Evolutionary conservation across 2,113 vertebrate species (phyloP).

Genomic region (Gavialis gangeticus): DNA sequence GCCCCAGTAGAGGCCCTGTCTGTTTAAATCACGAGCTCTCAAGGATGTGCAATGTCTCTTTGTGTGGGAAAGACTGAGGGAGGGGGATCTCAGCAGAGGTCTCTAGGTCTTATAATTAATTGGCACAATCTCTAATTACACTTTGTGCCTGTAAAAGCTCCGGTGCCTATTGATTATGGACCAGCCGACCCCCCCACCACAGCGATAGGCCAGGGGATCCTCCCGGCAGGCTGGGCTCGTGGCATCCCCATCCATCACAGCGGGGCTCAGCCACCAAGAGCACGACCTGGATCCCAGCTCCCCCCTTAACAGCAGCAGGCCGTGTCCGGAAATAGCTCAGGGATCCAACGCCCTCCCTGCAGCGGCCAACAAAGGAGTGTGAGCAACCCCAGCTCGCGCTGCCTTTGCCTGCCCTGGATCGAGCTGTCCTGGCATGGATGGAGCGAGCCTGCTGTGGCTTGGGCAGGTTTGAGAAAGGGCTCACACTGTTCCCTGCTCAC

Average conservation of each 20-base stretch:
- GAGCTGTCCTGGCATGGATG: no score
- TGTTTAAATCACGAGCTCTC: not conserved
- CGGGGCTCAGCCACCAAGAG: not conserved
- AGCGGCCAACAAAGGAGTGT: not conserved
- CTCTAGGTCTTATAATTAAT: not conserved
- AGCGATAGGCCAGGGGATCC: not conserved
- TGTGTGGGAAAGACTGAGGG: not conserved
- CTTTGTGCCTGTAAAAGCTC: not conserved
- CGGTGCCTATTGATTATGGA: not conserved
- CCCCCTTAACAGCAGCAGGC: not conserved
- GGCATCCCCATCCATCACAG: not conserved
- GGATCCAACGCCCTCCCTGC: not conserved
- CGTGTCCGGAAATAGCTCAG: not conserved
- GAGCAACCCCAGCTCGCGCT: no score
- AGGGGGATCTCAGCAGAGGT: not conserved
- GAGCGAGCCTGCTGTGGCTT: no score
- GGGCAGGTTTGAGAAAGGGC: no score
- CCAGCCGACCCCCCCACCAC: not conserved
- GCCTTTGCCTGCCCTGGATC: no score
- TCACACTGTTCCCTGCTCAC: not conserved
- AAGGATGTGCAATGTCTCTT: not conserved
- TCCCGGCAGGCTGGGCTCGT: not conserved
- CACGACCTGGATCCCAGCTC: not conserved
- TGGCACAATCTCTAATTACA: not conserved
- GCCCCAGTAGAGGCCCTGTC: not conserved